phyloP scores from a whole-genome alignment of 2,888 invertebrate species.

The Apoda limacodes region DNA sequence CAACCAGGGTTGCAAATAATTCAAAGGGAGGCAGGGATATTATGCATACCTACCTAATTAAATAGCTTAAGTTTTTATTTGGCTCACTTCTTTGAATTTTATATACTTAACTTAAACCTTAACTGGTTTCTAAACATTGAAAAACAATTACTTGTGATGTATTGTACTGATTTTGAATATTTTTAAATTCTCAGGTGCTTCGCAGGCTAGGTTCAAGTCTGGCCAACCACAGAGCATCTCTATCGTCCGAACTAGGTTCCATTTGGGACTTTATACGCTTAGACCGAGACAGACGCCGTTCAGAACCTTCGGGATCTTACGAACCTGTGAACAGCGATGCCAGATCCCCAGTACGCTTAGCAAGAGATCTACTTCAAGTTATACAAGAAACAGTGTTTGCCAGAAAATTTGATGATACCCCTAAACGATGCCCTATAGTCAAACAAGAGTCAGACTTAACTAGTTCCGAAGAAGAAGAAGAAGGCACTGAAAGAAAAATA shows the following conservation, averaged over 20 bases:
- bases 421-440: conserved; percentile 50
- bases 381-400: conserved; percentile 57
- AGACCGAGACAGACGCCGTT: conserved; percentile 44
- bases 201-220: conserved; percentile 52
- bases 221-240: conserved; percentile 55
- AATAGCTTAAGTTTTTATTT: no score
- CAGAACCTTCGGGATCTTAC: conserved; percentile 35
- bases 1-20: no score
- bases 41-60: no score
- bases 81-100: no score
- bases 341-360: conserved; percentile 46
- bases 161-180: no score
- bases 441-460: conserved; percentile 54
- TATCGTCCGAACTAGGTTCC: conserved; percentile 55
- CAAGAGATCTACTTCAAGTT: conserved; percentile 55
- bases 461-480: conserved; percentile 51
- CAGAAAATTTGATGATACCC: conserved; percentile 40
- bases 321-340: conserved; percentile 43
- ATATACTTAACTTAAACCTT: no score
- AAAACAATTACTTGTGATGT: no score
- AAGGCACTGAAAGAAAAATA: conserved; percentile 49
- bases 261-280: conserved; percentile 56
- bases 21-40: no score
- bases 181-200: conserved; percentile 45
- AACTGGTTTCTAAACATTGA: no score